Conservation (phyloP, 2,888 invertebrate genomes). For the Phorcus lineatus region DNA sequence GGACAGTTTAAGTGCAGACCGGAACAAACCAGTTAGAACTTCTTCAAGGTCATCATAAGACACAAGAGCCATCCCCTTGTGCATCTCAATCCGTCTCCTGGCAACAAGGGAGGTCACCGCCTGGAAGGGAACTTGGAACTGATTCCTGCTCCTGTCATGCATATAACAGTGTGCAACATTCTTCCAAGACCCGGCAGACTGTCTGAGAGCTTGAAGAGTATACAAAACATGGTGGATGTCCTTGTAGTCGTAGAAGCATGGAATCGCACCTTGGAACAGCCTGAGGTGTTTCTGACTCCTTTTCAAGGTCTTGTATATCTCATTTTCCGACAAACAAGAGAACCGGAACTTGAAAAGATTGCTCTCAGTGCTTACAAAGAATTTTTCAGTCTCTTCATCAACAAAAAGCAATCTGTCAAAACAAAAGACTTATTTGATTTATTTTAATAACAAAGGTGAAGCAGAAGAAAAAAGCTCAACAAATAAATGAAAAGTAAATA, state of each 20-base stretch:
- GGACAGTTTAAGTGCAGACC: slow-evolving; percentile 42
- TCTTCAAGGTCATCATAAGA: slow-evolving; percentile 75
- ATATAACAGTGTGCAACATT: slow-evolving; percentile 47
- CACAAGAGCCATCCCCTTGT: slow-evolving; percentile 78
- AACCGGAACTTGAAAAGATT: slow-evolving; percentile 60
- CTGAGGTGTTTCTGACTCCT: not conserved
- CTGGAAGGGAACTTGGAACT: slow-evolving; percentile 78
- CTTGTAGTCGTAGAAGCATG: not conserved
- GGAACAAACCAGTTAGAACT: slow-evolving; percentile 52
- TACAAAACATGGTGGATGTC: not conserved
- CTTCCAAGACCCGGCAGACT: slow-evolving; percentile 41
- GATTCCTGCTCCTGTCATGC: slow-evolving; percentile 42
- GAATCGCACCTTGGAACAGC: not conserved
- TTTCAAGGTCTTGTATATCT: slow-evolving; percentile 49
- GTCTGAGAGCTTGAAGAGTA: slow-evolving; percentile 19
- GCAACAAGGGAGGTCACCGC: slow-evolving; percentile 79
- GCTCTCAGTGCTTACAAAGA: slow-evolving; percentile 59
- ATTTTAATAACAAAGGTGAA: not conserved
- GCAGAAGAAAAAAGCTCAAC: not conserved
- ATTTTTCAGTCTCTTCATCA: slow-evolving; percentile 48
- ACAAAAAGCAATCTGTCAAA: slow-evolving; percentile 53
- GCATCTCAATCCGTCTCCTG: slow-evolving; percentile 78
- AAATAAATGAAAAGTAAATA: too few species aligned
- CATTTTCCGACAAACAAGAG: slow-evolving; percentile 59
- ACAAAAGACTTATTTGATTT: too few species aligned